A percentile compares a stretch with the other conserved stretches of the same genome.
Evolutionary conservation across 2,888 invertebrate species (phyloP).

Genomic region (Erebia palarica): DNA sequence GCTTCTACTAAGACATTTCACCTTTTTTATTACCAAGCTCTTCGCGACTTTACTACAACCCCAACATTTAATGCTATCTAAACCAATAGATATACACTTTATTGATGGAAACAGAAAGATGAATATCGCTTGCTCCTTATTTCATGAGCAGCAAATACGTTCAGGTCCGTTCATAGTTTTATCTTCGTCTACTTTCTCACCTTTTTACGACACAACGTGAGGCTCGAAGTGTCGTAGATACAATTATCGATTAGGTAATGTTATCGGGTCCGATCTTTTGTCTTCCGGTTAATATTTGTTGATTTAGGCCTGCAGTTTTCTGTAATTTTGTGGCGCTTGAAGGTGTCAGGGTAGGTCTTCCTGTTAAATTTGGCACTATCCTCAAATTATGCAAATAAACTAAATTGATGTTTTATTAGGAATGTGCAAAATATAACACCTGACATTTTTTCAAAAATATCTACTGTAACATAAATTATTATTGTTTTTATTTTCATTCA

Average conservation of each 20-base stretch:
- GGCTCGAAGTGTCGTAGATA: constrained; percentile 79
- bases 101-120: constrained; percentile 20
- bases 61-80: constrained; percentile 41
- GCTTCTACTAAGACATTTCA: constrained; percentile 80
- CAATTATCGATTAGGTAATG: constrained; percentile 82
- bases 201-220: constrained; percentile 80
- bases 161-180: constrained; percentile 59
- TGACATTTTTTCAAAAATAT: not conserved
- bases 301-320: constrained; percentile 66
- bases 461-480: too few species aligned
- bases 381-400: constrained; percentile 14
- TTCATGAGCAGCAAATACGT: constrained; percentile 19
- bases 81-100: constrained; percentile 31
- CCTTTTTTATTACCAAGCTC: constrained; percentile 79
- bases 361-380: constrained; percentile 21
- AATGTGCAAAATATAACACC: not conserved
- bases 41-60: constrained; percentile 70
- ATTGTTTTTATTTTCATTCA: too few species aligned
- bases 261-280: constrained; percentile 77
- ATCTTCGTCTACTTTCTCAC: constrained; percentile 80
- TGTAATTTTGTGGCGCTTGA: constrained; percentile 64
- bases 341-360: constrained; percentile 19
- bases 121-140: constrained; percentile 28
- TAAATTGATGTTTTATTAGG: not conserved
- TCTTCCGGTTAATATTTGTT: constrained; percentile 80